A percentile compares a stretch with the other conserved stretches of the same genome.
These are phyloP conservation scores for Borostomias antarcticus DNA, from an alignment of 2,797 vertebrate genomes.

Conservation along the genomic window DNA sequence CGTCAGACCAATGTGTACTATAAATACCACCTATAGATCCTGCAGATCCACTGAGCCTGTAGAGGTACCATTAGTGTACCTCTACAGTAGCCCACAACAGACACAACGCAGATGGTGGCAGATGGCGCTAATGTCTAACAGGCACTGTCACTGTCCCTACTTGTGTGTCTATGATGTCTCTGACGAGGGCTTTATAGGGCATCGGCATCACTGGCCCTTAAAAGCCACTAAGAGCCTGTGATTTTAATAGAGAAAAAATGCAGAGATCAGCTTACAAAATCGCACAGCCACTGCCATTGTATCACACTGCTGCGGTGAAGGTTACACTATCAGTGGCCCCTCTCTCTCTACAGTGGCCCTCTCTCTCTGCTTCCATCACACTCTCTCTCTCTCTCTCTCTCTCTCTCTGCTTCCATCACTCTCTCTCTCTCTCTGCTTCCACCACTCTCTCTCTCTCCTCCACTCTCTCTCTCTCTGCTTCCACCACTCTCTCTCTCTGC, in stretches of 20 bases:
- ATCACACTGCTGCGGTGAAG: conserved; percentile 1
- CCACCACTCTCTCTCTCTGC: neutral
- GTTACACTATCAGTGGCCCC: neutral
- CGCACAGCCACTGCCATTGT: neutral
- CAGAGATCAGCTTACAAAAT: conserved; percentile 2
- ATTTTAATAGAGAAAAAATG: neutral
- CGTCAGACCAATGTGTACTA: neutral
- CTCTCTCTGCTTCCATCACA: neutral
- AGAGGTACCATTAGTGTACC: no score
- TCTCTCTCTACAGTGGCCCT: no score
- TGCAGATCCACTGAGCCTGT: no score
- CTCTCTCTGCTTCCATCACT: neutral
- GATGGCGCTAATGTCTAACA: neutral
- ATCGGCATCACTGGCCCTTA: conserved; percentile 7
- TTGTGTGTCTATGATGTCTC: neutral
- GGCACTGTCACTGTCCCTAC: neutral
- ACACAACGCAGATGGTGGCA: neutral
- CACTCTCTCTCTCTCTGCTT: neutral
- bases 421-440: neutral
- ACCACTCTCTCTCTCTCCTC: neutral
- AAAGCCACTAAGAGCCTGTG: neutral
- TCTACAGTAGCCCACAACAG: neutral
- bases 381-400: neutral
- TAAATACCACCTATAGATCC: no score
- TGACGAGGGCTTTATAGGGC: neutral